These are phyloP conservation scores for Rhynchopsitta pachyrhyncha DNA, from an alignment of 2,113 vertebrate species.

Conservation along the genomic window DNA sequence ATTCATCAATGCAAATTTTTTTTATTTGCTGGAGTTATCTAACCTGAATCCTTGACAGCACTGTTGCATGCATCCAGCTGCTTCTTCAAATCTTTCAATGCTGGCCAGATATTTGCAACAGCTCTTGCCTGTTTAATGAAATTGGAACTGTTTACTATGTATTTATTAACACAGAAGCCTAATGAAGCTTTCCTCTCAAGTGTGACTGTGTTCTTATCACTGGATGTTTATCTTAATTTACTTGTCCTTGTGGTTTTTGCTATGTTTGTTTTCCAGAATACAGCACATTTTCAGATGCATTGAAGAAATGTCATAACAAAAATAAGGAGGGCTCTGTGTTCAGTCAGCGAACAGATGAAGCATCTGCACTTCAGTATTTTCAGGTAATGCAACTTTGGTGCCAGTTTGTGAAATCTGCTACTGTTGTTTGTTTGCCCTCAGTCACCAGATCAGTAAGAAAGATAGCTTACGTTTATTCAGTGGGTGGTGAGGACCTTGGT, in stretches of 20 bases:
- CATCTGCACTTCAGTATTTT: slow-evolving; percentile 66
- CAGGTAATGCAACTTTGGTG: slow-evolving; percentile 66
- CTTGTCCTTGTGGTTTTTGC: background rate
- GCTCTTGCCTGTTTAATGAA: background rate
- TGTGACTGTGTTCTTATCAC: background rate
- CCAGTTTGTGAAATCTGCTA: background rate
- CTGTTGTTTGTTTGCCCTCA: background rate
- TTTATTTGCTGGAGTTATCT: background rate
- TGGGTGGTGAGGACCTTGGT: background rate
- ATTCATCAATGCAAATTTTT: background rate
- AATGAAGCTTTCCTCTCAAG: background rate
- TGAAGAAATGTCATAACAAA: slow-evolving; percentile 24
- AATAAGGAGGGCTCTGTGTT: slow-evolving; percentile 53
- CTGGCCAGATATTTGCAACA: background rate
- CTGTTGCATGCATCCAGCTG: background rate
- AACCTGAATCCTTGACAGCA: background rate
- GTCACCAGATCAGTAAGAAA: background rate
- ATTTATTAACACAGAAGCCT: background rate
- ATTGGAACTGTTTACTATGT: background rate
- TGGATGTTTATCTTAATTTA: background rate
- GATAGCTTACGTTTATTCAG: background rate
- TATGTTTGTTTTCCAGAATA: slow-evolving; percentile 62
- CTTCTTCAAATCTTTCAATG: background rate
- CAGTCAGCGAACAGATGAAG: slow-evolving; percentile 59
- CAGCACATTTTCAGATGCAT: slow-evolving; percentile 57